These are phyloP conservation scores for Noturus placidus DNA, from an alignment of 2,113 vertebrate genomes.

Conservation along the genomic window DNA sequence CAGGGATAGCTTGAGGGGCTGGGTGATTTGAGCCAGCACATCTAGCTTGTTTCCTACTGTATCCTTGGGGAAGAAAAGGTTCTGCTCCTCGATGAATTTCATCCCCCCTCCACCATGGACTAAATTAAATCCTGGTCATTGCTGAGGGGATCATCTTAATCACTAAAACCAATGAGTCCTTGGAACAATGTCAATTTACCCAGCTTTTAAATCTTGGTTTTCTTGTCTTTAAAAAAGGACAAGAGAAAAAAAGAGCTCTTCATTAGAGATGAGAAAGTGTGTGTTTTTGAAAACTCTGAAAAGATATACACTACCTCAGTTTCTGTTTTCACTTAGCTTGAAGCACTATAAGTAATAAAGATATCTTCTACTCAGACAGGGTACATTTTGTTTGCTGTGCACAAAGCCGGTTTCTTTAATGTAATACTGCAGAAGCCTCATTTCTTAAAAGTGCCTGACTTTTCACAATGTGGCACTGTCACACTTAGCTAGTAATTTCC, in stretches of 20 bases:
- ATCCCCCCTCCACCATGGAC: slow-evolving; percentile 34
- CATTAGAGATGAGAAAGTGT: slow-evolving; percentile 42
- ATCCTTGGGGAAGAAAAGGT: slow-evolving; percentile 47
- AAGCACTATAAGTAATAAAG: slow-evolving; percentile 49
- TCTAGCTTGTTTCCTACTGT: slow-evolving; percentile 45
- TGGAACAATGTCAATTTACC: slow-evolving; percentile 48
- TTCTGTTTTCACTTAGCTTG: slow-evolving; percentile 45
- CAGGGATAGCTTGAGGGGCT: slow-evolving; percentile 55
- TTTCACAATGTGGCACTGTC: slow-evolving; percentile 12
- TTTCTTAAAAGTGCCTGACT: slow-evolving; percentile 21
- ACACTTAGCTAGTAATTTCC: slow-evolving; percentile 25
- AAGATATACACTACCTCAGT: slow-evolving; percentile 23
- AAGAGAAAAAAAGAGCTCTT: slow-evolving; percentile 41
- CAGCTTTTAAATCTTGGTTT: slow-evolving; percentile 23
- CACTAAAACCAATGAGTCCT: slow-evolving; percentile 47
- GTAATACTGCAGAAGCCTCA: slow-evolving; percentile 20
- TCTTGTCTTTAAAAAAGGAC: slow-evolving; percentile 42
- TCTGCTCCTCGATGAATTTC: slow-evolving; percentile 22
- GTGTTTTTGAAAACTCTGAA: slow-evolving; percentile 30
- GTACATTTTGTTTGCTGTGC: slow-evolving; percentile 39
- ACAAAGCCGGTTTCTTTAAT: slow-evolving; percentile 31
- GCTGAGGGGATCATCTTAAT: slow-evolving; percentile 52
- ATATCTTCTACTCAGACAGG: slow-evolving; percentile 27
- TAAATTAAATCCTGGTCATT: slow-evolving; percentile 50
- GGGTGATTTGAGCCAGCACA: slow-evolving; percentile 62